Percentiles rank a stretch among this genome's conserved stretches.
phyloP scores from a whole-genome alignment of 1,140 invertebrate genomes.

The Neodiprion pinetum region DNA sequence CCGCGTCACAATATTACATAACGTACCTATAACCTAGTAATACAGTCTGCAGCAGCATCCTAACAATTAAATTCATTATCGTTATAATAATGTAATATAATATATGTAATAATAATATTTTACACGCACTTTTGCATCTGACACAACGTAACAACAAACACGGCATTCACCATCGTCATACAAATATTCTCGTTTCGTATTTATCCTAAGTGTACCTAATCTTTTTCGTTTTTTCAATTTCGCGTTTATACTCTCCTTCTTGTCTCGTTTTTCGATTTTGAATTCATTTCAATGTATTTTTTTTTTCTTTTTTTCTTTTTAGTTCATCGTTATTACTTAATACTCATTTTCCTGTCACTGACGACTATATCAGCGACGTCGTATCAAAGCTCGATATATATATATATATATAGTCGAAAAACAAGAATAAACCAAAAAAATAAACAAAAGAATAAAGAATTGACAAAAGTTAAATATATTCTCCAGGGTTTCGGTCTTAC shows the following conservation, averaged over 20 bases:
- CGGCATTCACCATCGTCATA: constrained; percentile 1
- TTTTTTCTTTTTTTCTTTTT: background rate
- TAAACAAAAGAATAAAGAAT: too few relatives aligned
- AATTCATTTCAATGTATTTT: background rate
- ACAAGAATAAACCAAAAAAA: too few relatives aligned
- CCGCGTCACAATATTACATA: constrained; percentile 40
- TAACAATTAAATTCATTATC: constrained; percentile 47
- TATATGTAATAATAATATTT: constrained; percentile 50
- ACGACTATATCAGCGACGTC: too few relatives aligned
- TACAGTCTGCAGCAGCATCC: constrained; percentile 59
- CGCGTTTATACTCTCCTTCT: background rate
- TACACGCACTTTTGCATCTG: constrained; percentile 50
- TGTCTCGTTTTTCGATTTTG: background rate
- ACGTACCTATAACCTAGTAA: constrained; percentile 56
- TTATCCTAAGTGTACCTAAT: background rate
- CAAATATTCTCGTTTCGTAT: constrained; percentile 3
- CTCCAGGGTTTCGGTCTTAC: too few relatives aligned
- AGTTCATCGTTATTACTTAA: background rate
- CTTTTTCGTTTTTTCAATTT: background rate
- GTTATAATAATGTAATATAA: constrained; percentile 27
- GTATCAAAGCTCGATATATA: too few relatives aligned
- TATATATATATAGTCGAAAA: too few relatives aligned
- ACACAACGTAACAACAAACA: constrained; percentile 7
- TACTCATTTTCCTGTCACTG: too few relatives aligned
- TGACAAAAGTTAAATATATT: too few relatives aligned